Conservation (phyloP, 1,140 invertebrate genomes). For the Neodiprion lecontei region DNA sequence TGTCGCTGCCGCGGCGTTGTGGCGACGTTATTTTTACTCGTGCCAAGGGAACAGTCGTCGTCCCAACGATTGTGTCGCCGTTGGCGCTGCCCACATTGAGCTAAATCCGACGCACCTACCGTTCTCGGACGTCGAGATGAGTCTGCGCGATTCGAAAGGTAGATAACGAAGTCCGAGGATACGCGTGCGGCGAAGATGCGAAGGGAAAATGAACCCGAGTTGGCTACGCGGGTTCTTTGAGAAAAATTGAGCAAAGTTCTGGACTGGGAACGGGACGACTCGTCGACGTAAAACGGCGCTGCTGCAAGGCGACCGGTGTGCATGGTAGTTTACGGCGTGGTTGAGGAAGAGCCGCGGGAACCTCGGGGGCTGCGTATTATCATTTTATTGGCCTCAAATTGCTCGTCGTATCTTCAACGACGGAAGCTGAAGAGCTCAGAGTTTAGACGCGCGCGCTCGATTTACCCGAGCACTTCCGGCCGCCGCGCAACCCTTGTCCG, state of each 20-base stretch:
- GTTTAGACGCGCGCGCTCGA: slow-evolving; percentile 31
- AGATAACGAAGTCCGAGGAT: not conserved
- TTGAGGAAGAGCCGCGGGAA: slow-evolving; percentile 11
- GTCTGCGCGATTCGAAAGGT: not conserved
- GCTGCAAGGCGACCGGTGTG: not conserved
- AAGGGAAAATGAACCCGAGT: not conserved
- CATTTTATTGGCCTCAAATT: slow-evolving; percentile 45
- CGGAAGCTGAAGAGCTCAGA: slow-evolving; percentile 35
- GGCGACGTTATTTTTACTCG: not conserved
- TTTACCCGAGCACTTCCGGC: slow-evolving; percentile 42
- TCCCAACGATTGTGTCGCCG: not conserved
- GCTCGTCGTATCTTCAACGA: slow-evolving; percentile 33
- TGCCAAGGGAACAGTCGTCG: slow-evolving; percentile 8
- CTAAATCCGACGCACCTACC: not conserved
- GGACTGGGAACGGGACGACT: not conserved
- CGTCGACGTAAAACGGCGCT: not conserved
- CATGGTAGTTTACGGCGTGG: not conserved
- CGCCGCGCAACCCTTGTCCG: slow-evolving; percentile 21
- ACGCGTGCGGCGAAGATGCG: not conserved
- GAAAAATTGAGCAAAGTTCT: not conserved
- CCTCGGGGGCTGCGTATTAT: slow-evolving; percentile 28
- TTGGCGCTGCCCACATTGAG: slow-evolving; percentile 3
- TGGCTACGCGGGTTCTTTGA: not conserved
- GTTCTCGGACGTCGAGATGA: not conserved
- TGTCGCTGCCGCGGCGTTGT: not conserved